These are phyloP conservation scores for Allolobophora icterica DNA, from an alignment of 2,888 invertebrate species.

Conservation along the genomic window DNA sequence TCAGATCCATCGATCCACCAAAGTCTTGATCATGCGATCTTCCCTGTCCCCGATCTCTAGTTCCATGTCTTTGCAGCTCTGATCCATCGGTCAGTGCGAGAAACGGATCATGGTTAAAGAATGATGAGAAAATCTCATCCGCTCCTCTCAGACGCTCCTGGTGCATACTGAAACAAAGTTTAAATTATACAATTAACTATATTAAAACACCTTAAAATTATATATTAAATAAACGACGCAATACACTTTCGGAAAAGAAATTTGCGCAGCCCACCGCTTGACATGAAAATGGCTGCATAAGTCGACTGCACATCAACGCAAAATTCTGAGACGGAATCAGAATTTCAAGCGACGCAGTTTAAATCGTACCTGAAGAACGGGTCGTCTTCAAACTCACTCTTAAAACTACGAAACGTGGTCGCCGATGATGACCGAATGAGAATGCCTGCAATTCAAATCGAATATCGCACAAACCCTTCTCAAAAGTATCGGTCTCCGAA, in stretches of 20 bases:
- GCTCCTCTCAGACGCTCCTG: background rate
- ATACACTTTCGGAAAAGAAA: background rate
- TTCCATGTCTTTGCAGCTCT: background rate
- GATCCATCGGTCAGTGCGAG: constrained; percentile 24
- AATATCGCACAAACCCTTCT: constrained; percentile 6
- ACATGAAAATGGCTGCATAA: background rate
- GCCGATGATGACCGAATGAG: background rate
- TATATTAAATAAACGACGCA: background rate
- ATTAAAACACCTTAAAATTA: background rate
- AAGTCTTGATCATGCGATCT: background rate
- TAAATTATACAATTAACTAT: background rate
- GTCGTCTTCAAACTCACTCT: constrained; percentile 34
- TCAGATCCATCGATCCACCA: constrained; percentile 18
- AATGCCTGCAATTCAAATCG: background rate
- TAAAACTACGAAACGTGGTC: constrained; percentile 35
- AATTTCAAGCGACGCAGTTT: background rate
- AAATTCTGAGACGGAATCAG: background rate
- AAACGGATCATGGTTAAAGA: constrained; percentile 12
- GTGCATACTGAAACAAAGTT: background rate
- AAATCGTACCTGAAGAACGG: constrained; percentile 41
- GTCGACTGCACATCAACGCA: background rate
- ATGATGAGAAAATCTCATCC: constrained; percentile 19
- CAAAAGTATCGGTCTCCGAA: background rate
- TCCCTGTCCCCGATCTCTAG: background rate
- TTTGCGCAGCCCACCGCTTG: background rate